These are phyloP conservation scores for Squalus acanthias DNA, from an alignment of 2,797 vertebrate genomes.

Conservation along the genomic window DNA sequence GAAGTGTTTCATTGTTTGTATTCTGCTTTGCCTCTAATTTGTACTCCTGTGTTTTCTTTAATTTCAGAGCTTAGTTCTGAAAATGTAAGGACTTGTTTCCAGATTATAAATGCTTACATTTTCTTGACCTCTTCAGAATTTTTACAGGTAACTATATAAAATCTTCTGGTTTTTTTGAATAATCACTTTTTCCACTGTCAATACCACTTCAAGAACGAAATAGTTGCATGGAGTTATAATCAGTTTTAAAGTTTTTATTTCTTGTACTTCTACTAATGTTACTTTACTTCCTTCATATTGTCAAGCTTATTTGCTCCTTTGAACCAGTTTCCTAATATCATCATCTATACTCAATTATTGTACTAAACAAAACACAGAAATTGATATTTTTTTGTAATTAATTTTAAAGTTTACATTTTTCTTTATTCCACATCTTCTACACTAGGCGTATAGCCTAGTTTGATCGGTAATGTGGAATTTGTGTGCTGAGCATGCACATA, in stretches of 20 bases:
- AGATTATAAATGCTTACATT: constrained; percentile 89
- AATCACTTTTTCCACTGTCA: neutral
- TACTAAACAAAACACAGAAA: neutral
- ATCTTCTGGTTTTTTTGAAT: neutral
- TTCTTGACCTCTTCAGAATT: constrained; percentile 86
- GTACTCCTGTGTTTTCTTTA: constrained; percentile 46
- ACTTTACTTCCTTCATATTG: neutral
- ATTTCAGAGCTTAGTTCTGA: constrained; percentile 86
- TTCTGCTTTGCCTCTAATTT: constrained; percentile 2
- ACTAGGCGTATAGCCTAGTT: neutral
- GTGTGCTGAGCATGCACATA: neutral
- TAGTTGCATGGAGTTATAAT: neutral
- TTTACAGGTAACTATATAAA: constrained; percentile 71
- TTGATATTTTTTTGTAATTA: neutral
- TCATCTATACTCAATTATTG: neutral
- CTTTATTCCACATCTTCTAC: neutral
- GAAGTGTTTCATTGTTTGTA: neutral
- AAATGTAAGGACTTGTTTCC: constrained; percentile 89
- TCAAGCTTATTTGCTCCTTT: neutral
- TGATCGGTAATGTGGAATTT: neutral
- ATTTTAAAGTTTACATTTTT: neutral
- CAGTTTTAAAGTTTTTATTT: neutral
- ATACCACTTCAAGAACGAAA: neutral
- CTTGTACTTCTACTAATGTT: neutral
- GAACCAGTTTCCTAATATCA: neutral